Conservation (phyloP, 2,888 invertebrate genomes). For the Lampropteryx suffumata region DNA sequence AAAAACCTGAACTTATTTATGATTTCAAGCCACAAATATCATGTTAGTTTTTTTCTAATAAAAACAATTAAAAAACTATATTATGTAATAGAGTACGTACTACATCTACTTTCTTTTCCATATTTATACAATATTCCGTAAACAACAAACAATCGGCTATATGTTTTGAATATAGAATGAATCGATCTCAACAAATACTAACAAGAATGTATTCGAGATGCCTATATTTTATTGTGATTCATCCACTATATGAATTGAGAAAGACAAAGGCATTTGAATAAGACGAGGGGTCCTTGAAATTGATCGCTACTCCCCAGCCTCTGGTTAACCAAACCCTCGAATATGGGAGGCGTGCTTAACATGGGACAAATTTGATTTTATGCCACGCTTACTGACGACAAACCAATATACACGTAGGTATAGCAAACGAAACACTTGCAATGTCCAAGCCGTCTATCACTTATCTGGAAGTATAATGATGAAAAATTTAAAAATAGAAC, state of each 20-base stretch:
- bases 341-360: slow-evolving; percentile 64
- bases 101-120: no score
- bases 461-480: no score
- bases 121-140: background rate
- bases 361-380: slow-evolving; percentile 76
- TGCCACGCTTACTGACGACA: slow-evolving; percentile 37
- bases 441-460: no score
- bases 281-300: slow-evolving; percentile 77
- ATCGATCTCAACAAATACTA: slow-evolving; percentile 24
- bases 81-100: no score
- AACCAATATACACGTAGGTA: no score
- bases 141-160: background rate
- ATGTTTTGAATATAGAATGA: slow-evolving; percentile 4
- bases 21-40: no score
- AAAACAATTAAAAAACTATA: no score
- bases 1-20: no score
- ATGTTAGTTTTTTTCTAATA: no score
- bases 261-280: slow-evolving; percentile 81
- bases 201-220: slow-evolving; percentile 21
- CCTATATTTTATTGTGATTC: slow-evolving; percentile 69
- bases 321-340: slow-evolving; percentile 74
- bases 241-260: slow-evolving; percentile 70
- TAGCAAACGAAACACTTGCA: no score
- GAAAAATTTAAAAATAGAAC: no score
- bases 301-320: slow-evolving; percentile 76